A percentile compares a stretch with the other conserved stretches of the same genome.
Conservation (phyloP, 2,888 invertebrate genomes). For the Biston stratarius region DNA sequence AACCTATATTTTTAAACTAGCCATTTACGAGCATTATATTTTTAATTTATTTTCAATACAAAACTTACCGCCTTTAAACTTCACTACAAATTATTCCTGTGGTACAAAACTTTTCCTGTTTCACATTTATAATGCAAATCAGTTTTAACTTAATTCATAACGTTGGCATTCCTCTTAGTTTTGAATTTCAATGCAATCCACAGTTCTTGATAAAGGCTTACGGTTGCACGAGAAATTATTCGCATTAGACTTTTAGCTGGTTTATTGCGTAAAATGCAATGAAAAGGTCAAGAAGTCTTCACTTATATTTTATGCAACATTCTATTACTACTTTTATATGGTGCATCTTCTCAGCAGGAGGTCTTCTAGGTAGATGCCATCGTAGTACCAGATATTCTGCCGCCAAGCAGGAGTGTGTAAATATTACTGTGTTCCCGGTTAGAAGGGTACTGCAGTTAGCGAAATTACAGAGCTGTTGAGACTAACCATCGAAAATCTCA, state of each 20-base stretch:
- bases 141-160: conserved; percentile 18
- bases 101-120: background rate
- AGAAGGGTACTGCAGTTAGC: no score
- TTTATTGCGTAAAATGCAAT: background rate
- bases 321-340: no score
- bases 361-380: no score
- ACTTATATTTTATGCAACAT: no score
- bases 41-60: background rate
- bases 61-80: background rate
- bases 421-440: no score
- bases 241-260: background rate
- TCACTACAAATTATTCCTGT: background rate
- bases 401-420: no score
- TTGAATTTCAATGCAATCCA: conserved; percentile 15
- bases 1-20: no score
- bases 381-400: no score
- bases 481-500: no score
- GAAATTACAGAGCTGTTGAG: no score
- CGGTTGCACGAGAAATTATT: conserved; percentile 4
- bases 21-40: background rate
- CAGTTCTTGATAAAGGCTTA: conserved; percentile 22
- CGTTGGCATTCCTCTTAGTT: conserved; percentile 13
- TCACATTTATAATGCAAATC: conserved; percentile 10
- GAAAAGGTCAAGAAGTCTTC: background rate
- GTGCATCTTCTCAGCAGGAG: no score